Evolutionary conservation across 2,113 vertebrate genomes (phyloP).

Genomic region (Theristicus caerulescens): DNA sequence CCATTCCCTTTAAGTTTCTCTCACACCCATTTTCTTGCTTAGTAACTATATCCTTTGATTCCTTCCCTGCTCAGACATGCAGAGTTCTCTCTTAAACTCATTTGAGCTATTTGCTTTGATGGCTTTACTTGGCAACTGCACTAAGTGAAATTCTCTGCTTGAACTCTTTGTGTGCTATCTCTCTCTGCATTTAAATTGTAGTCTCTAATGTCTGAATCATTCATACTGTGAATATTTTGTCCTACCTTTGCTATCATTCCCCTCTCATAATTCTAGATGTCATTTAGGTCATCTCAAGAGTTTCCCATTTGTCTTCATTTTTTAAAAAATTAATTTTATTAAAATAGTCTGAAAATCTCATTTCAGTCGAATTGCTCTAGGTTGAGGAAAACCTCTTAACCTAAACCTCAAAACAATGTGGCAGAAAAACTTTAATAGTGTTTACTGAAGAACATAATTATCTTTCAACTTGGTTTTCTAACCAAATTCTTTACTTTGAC

Average conservation of each 20-base stretch:
- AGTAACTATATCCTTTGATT: slow-evolving; percentile 37
- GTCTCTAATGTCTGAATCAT: neutral
- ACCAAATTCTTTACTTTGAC: neutral
- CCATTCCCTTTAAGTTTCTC: slow-evolving; percentile 44
- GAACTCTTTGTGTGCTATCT: neutral
- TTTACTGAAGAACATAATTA: neutral
- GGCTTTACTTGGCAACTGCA: slow-evolving; percentile 7
- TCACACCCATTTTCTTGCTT: slow-evolving; percentile 42
- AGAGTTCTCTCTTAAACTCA: neutral
- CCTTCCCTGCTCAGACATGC: neutral
- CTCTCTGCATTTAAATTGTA: slow-evolving; percentile 21
- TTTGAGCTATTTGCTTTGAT: slow-evolving; percentile 34
- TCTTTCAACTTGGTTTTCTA: neutral
- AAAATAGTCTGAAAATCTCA: neutral
- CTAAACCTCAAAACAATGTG: neutral
- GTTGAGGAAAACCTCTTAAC: neutral
- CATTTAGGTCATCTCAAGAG: neutral
- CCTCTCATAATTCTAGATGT: neutral
- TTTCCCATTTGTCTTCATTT: neutral
- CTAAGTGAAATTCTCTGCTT: neutral
- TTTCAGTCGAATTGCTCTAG: neutral
- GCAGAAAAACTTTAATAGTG: neutral
- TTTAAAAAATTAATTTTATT: neutral
- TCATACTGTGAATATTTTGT: neutral
- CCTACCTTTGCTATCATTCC: neutral